phyloP scores from a whole-genome alignment of 2,113 vertebrate species.

The Phyllostomus hastatus region DNA sequence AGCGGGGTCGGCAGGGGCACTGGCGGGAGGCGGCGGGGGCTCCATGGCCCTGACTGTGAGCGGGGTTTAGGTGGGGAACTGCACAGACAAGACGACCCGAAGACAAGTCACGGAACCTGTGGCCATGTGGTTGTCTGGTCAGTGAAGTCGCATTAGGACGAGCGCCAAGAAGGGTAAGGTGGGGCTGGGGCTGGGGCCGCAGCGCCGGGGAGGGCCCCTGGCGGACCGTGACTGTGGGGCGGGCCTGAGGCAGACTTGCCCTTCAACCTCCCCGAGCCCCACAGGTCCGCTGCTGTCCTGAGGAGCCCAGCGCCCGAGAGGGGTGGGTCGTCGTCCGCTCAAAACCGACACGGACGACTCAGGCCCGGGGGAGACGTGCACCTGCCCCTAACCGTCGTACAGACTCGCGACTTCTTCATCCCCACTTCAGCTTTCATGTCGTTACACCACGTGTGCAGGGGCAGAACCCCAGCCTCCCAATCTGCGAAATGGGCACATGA shows the following conservation, averaged over 20 bases:
- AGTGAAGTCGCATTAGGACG: too few species aligned
- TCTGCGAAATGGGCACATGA: background rate
- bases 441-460: accelerated
- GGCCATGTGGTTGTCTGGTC: accelerated
- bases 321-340: too few species aligned
- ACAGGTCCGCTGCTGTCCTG: background rate
- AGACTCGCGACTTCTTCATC: background rate
- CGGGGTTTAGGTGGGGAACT: background rate
- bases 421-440: background rate
- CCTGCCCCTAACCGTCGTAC: background rate
- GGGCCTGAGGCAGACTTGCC: background rate
- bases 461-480: background rate
- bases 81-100: accelerated
- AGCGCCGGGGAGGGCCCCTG: background rate
- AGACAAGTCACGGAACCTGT: accelerated
- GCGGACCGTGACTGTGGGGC: accelerated
- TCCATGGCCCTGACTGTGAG: accelerated
- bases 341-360: background rate
- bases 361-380: background rate
- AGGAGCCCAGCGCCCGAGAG: background rate
- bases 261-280: background rate
- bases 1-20: background rate
- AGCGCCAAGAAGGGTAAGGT: too few species aligned
- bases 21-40: accelerated
- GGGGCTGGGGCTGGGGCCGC: background rate